A percentile compares a stretch with the other conserved stretches of the same genome.
Evolutionary conservation across 2,888 invertebrate genomes (phyloP).

Genomic region (Geophilus truncorum): DNA sequence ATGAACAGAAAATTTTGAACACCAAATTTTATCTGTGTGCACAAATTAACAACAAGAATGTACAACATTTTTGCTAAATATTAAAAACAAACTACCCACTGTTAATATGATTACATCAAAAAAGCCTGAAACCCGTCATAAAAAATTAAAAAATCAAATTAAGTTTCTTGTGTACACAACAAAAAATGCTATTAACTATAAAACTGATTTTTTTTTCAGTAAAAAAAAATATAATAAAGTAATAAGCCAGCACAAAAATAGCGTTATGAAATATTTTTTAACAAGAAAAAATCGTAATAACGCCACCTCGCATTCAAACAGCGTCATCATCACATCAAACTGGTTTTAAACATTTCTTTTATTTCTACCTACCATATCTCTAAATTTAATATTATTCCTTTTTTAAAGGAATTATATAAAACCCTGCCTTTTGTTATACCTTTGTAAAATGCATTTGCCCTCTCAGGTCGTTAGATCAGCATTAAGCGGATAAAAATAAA

Average conservation of each 20-base stretch:
- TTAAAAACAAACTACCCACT: slow-evolving; percentile 10
- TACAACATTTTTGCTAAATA: slow-evolving; percentile 12
- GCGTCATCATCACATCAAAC: slow-evolving; percentile 2
- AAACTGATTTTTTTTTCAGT: not conserved
- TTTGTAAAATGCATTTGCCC: slow-evolving; percentile 21
- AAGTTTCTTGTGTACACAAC: not conserved
- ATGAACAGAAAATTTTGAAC: slow-evolving; percentile 20
- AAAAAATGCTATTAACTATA: not conserved
- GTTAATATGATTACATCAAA: slow-evolving; percentile 4
- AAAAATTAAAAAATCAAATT: not conserved
- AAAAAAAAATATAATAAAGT: not conserved
- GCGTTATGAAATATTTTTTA: not conserved
- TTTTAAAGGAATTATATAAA: slow-evolving; percentile 16
- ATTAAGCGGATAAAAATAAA: slow-evolving; percentile 2
- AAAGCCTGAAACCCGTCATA: slow-evolving; percentile 15
- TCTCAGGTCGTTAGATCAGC: slow-evolving; percentile 8
- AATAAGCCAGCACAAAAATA: slow-evolving; percentile 20
- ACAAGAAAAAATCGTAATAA: not conserved
- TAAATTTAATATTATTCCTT: slow-evolving; percentile 22
- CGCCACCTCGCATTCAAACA: not conserved
- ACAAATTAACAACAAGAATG: slow-evolving; percentile 23
- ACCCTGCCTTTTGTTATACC: slow-evolving; percentile 21
- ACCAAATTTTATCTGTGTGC: slow-evolving; percentile 27
- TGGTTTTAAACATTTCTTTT: not conserved
- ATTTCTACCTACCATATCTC: not conserved